Percentiles rank a stretch among this genome's conserved stretches.
These are phyloP conservation scores for Cotesia glomerata DNA, from an alignment of 1,140 invertebrate genomes.

Conservation along the genomic window DNA sequence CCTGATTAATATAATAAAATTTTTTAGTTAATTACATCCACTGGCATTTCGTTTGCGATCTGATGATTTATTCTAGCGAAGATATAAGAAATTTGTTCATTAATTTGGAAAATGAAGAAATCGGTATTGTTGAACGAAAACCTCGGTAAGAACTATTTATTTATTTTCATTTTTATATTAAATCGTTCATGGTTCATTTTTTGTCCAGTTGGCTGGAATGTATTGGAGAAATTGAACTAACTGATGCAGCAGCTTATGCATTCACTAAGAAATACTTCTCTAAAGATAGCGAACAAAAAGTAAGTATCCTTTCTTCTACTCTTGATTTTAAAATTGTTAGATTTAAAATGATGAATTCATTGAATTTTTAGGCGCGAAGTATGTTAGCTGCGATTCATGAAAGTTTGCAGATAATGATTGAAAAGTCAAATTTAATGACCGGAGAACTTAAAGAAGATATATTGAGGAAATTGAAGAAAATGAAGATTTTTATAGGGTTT, in stretches of 20 bases:
- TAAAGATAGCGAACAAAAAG: constrained; percentile 9
- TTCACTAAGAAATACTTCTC: constrained; percentile 28
- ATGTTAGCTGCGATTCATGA: constrained; percentile 80
- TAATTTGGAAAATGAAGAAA: constrained; percentile 3
- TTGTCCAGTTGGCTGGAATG: constrained; percentile 26
- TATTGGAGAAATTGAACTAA: constrained; percentile 19
- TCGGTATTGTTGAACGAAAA: constrained; percentile 4
- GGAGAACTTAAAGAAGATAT: constrained; percentile 72
- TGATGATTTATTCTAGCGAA: constrained; percentile 29
- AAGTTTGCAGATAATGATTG: constrained; percentile 74
- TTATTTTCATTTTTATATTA: neutral
- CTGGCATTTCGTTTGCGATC: constrained; percentile 37
- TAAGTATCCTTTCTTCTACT: constrained; percentile 7
- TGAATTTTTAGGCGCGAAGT: constrained; percentile 65
- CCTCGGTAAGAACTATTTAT: constrained; percentile 10
- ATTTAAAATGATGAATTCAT: constrained; percentile 24
- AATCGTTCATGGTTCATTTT: neutral
- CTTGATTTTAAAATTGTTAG: neutral
- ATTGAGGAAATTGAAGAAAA: constrained; percentile 71
- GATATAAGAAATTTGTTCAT: constrained; percentile 26
- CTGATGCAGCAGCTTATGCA: constrained; percentile 21
- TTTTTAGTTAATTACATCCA: constrained; percentile 42
- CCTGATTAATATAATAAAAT: neutral
- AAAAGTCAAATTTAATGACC: constrained; percentile 81
- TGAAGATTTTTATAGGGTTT: constrained; percentile 75